Conservation (phyloP, 2,888 invertebrate genomes). For the Harpalus rufipes region DNA sequence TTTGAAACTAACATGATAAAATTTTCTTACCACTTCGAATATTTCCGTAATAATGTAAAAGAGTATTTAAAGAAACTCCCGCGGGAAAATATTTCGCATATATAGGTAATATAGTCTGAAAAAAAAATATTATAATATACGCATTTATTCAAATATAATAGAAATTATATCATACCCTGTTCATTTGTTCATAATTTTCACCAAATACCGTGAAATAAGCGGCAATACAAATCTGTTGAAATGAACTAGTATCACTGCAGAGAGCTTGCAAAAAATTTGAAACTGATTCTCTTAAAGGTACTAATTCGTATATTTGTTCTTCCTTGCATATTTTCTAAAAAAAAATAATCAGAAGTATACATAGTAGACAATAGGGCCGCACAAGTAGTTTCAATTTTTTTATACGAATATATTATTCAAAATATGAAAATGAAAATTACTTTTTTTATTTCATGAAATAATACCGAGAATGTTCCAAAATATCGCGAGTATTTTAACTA, state of each 20-base stretch:
- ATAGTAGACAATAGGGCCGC: no score
- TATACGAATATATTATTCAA: no score
- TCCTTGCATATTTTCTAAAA: constrained; percentile 71
- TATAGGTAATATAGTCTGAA: constrained; percentile 73
- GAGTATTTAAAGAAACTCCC: constrained; percentile 78
- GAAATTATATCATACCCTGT: constrained; percentile 76
- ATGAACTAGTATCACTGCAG: constrained; percentile 77
- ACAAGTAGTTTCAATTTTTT: no score
- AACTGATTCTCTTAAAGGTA: constrained; percentile 73
- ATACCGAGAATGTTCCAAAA: no score
- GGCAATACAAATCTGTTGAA: constrained; percentile 80
- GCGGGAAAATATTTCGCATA: constrained; percentile 76
- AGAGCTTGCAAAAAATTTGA: constrained; percentile 73
- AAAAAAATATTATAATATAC: constrained; percentile 57
- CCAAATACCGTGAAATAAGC: constrained; percentile 82
- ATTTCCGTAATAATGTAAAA: constrained; percentile 76
- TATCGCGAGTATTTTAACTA: no score
- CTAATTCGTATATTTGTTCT: constrained; percentile 73
- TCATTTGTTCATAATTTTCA: constrained; percentile 79
- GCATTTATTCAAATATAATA: no score
- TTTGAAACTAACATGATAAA: neutral
- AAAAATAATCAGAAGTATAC: neutral
- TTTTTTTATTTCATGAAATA: no score
- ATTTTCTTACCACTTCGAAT: constrained; percentile 72
- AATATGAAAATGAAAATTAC: no score